These are phyloP conservation scores for Antennarius striatus DNA, from an alignment of 2,113 vertebrate genomes.

Conservation along the genomic window DNA sequence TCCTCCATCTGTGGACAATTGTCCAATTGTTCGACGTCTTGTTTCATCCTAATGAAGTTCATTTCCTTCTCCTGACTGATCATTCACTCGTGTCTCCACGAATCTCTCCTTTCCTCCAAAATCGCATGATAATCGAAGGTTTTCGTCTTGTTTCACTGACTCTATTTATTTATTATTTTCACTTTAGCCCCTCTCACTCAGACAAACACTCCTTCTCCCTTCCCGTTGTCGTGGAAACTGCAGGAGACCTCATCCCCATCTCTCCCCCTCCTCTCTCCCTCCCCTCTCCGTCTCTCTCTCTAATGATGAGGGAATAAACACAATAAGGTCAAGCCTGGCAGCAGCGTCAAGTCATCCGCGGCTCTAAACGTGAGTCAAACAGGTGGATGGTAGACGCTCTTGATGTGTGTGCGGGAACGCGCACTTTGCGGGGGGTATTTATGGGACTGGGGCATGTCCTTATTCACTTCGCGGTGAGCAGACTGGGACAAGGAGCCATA, in stretches of 20 bases:
- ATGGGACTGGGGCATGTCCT: slow-evolving; percentile 21
- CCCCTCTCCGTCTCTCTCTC: slow-evolving; percentile 2
- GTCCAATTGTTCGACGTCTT: slow-evolving; percentile 18
- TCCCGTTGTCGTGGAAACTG: slow-evolving; percentile 78
- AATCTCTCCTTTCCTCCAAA: neutral
- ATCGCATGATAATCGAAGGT: slow-evolving; percentile 7
- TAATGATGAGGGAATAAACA: slow-evolving; percentile 43
- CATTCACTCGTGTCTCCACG: neutral
- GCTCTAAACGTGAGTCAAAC: slow-evolving; percentile 39
- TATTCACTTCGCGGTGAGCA: slow-evolving; percentile 40
- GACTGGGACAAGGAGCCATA: slow-evolving; percentile 38
- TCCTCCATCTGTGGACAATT: slow-evolving; percentile 30
- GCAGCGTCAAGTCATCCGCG: slow-evolving; percentile 16
- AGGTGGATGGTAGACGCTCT: slow-evolving; percentile 52
- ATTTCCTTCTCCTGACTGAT: slow-evolving; percentile 28
- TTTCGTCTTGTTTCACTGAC: slow-evolving; percentile 6
- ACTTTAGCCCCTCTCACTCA: slow-evolving; percentile 13
- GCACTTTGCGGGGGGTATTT: neutral
- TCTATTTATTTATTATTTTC: slow-evolving; percentile 15
- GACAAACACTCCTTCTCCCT: slow-evolving; percentile 12
- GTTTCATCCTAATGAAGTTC: slow-evolving; percentile 44
- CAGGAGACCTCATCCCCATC: slow-evolving; percentile 45
- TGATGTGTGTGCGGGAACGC: neutral
- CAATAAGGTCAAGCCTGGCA: slow-evolving; percentile 53
- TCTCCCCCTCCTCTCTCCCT: slow-evolving; percentile 16